Conservation (phyloP, 2,888 invertebrate genomes). For the Melipona beecheii region DNA sequence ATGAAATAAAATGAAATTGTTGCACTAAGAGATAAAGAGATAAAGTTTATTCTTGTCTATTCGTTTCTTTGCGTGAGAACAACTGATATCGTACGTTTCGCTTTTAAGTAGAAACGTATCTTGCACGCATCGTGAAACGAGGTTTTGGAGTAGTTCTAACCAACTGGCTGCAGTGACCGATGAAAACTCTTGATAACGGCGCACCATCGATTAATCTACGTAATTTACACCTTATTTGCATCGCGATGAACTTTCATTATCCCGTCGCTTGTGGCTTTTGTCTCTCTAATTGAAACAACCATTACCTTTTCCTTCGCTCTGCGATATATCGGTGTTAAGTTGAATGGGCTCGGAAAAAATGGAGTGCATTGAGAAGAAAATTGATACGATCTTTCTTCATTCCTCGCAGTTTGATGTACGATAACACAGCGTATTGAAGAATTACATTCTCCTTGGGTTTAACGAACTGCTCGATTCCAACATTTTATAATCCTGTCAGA, state of each 20-base stretch:
- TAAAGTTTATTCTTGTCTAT: not conserved
- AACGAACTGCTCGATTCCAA: no score
- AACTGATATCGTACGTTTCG: not conserved
- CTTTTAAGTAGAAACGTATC: not conserved
- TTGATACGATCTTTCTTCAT: not conserved
- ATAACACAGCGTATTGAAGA: not conserved
- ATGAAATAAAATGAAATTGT: no score
- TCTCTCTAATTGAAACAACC: not conserved
- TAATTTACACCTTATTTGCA: slow-evolving; percentile 19
- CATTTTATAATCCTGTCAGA: no score
- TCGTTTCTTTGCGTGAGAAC: not conserved
- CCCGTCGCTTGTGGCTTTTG: not conserved
- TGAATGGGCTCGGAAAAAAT: no score
- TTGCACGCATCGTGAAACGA: not conserved
- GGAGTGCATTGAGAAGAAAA: no score
- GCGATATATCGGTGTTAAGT: not conserved
- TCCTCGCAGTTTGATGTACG: not conserved
- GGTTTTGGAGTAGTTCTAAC: not conserved
- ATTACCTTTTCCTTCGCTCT: not conserved
- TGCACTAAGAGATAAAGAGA: not conserved
- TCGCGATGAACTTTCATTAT: slow-evolving; percentile 41
- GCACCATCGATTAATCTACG: slow-evolving; percentile 36
- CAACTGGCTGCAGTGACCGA: not conserved
- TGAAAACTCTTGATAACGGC: slow-evolving; percentile 28
- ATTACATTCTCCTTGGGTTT: no score